A percentile compares a stretch with the other conserved stretches of the same genome.
These are phyloP conservation scores for Maniola jurtina DNA, from an alignment of 1,140 invertebrate species.

Conservation along the genomic window DNA sequence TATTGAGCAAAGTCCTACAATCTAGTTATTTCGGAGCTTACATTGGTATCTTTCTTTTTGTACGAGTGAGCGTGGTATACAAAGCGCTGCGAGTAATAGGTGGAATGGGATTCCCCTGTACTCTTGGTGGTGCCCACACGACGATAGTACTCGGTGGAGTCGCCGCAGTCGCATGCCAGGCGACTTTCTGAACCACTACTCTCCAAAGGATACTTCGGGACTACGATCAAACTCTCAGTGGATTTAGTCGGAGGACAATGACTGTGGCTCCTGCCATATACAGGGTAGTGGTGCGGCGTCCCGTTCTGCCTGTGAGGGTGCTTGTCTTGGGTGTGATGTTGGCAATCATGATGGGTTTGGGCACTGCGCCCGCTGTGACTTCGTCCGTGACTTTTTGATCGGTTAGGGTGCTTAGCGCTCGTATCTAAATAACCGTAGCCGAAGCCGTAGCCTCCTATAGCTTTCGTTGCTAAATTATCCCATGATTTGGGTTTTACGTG, in stretches of 20 bases:
- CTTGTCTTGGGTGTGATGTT: slow-evolving; percentile 67
- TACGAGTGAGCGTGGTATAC: slow-evolving; percentile 71
- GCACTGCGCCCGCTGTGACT: slow-evolving; percentile 67
- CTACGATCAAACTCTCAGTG: slow-evolving; percentile 86
- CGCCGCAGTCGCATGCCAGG: slow-evolving; percentile 84
- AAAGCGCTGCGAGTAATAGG: slow-evolving; percentile 77
- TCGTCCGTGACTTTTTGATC: slow-evolving; percentile 75
- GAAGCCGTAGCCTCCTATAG: slow-evolving; percentile 89
- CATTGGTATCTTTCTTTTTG: slow-evolving; percentile 75
- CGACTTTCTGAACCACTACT: slow-evolving; percentile 82
- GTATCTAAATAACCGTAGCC: slow-evolving; percentile 90
- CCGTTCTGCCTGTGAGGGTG: slow-evolving; percentile 74
- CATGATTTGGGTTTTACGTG: slow-evolving; percentile 90
- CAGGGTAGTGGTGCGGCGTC: slow-evolving; percentile 71
- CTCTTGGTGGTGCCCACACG: slow-evolving; percentile 61
- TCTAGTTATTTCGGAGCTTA: slow-evolving; percentile 80
- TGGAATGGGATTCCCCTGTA: slow-evolving; percentile 68
- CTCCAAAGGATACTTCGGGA: slow-evolving; percentile 80
- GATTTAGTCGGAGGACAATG: slow-evolving; percentile 84
- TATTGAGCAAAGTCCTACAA: slow-evolving; percentile 64
- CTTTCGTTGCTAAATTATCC: slow-evolving; percentile 91
- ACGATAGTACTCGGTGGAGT: slow-evolving; percentile 75
- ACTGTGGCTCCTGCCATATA: slow-evolving; percentile 57
- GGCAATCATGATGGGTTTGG: slow-evolving; percentile 77
- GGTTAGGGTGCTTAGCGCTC: slow-evolving; percentile 77